Base-by-base conservation (phyloP, 2,888 invertebrate genomes). In the Seladonia tumulorum region DNA sequence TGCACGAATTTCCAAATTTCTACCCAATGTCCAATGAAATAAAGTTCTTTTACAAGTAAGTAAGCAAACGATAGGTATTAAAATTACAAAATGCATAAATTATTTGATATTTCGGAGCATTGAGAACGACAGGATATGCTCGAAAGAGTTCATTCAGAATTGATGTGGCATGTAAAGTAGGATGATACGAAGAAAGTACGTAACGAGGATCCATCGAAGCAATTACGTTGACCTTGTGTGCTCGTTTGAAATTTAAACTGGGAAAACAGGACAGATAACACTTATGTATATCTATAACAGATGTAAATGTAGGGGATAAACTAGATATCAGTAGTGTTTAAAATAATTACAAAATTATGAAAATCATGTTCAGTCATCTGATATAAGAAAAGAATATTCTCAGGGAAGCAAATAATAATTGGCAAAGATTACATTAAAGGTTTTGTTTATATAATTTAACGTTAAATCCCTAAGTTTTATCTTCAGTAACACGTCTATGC, bases 121-220 rank as follows among this genome's bases (percentile, higher is more conserved):
- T 5, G 39, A 68, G 22, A 42, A 42, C 22, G 7, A 5, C 22
- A 39, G 22, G 12, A n/a, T 42, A 39, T 12, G 22, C n/a, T 39
- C 5, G 14, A 14, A 70, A 22, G 68, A n/a, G 29, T 60, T 75
- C 63, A 16, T 70, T 42, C n/a, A n/a, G 66, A 77, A 70, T 4
- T 18, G 12, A 77, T 66, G 45, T 45, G 4, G 29, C 47, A 18
- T 53, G n/a, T 60, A 35, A 85, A 85, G 85, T 85, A 80, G 85
- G 76, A 80, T 80, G 57, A n/a, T 47, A 83, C 42, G 68, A 76
- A 25, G 76, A 80, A 80, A 80, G 79, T 72, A 42, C 5, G 42
- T 16, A 68, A 76, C 74, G 42, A 22, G 29, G 14, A 47, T 42
- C 14, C 22, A n/a, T 73, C 57, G 25, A 76, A 68, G 60, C 42